Conservation (phyloP, 1,140 invertebrate genomes). For the Acyrthosiphon pisum region DNA sequence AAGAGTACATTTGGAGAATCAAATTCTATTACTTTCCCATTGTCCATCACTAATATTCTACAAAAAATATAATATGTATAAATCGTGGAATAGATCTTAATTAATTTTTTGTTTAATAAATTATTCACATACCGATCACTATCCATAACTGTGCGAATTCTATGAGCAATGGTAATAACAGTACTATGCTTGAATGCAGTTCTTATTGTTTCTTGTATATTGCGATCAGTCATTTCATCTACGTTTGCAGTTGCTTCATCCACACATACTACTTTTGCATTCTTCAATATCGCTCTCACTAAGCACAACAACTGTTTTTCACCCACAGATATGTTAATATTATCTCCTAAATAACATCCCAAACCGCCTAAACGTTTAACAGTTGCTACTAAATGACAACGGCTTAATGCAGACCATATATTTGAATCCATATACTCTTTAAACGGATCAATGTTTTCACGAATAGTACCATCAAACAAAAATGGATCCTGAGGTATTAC, state of each 20-base stretch:
- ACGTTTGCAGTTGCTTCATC: constrained; percentile 96
- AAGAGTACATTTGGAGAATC: constrained; percentile 77
- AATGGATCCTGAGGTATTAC: constrained; percentile 96
- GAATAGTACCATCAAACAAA: constrained; percentile 84
- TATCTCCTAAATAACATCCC: constrained; percentile 71
- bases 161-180: constrained; percentile 91
- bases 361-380: constrained; percentile 76
- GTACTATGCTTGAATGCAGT: constrained; percentile 85
- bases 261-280: constrained; percentile 86
- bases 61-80: constrained; percentile 59
- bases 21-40: constrained; percentile 81
- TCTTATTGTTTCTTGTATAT: constrained; percentile 84
- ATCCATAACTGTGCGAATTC: constrained; percentile 86
- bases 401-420: constrained; percentile 79
- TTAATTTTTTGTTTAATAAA: not conserved
- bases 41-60: constrained; percentile 80
- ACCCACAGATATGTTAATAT: constrained; percentile 78
- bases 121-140: constrained; percentile 72
- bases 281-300: constrained; percentile 83
- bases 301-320: constrained; percentile 89
- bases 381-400: constrained; percentile 76
- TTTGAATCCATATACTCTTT: constrained; percentile 73
- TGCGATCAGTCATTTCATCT: constrained; percentile 85
- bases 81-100: not conserved
- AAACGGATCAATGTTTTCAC: constrained; percentile 90